These are phyloP conservation scores for Sepiola atlantica DNA, from an alignment of 2,888 invertebrate species.

Conservation along the genomic window DNA sequence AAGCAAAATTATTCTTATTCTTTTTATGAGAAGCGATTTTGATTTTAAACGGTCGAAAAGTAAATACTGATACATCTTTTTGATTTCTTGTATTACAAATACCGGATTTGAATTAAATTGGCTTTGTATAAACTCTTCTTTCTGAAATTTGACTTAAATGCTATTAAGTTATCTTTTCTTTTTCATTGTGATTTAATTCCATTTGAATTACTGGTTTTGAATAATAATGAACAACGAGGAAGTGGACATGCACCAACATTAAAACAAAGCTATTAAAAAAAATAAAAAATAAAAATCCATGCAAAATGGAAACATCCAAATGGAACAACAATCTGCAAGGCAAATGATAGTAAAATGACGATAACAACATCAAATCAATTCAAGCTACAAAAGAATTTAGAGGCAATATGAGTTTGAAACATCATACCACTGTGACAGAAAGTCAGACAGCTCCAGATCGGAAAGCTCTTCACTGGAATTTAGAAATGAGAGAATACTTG, in stretches of 20 bases:
- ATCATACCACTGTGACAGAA: slow-evolving; percentile 57
- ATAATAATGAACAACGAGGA: not conserved
- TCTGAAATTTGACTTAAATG: no score
- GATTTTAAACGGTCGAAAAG: no score
- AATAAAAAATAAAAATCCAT: not conserved
- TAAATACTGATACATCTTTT: no score
- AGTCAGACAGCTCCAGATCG: slow-evolving; percentile 56
- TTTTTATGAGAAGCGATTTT: no score
- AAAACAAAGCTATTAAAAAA: slow-evolving; percentile 15
- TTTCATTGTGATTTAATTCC: not conserved
- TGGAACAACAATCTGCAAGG: slow-evolving; percentile 41
- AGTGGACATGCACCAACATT: slow-evolving; percentile 11
- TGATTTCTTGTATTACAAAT: no score
- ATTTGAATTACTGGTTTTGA: not conserved
- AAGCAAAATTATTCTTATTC: no score
- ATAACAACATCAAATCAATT: slow-evolving; percentile 42
- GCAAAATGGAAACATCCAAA: slow-evolving; percentile 24
- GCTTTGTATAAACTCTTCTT: no score
- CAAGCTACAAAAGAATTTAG: not conserved
- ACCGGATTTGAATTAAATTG: no score
- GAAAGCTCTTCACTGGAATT: slow-evolving; percentile 51
- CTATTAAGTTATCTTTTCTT: not conserved
- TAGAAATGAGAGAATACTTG: not conserved
- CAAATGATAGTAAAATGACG: slow-evolving; percentile 23
- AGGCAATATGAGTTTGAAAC: slow-evolving; percentile 45